Evolutionary conservation across 2,797 vertebrate species (phyloP).

Genomic region (Micromesistius poutassou): DNA sequence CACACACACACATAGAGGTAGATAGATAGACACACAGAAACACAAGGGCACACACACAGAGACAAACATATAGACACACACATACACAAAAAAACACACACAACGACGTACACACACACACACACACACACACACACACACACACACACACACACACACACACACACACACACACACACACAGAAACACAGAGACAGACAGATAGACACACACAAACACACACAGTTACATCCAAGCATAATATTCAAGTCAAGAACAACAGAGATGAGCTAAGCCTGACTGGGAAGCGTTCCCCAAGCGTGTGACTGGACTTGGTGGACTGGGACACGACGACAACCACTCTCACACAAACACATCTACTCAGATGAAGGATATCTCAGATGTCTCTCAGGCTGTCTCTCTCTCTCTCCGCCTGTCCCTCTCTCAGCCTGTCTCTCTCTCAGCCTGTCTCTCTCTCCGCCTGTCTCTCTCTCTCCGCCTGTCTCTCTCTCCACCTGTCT

Average conservation of each 20-base stretch:
- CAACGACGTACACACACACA: not conserved
- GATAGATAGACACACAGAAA: not conserved
- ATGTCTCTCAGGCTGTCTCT: too few species aligned
- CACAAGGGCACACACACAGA: not conserved
- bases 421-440: too few species aligned
- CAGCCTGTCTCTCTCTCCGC: too few species aligned
- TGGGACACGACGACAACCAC: conserved; percentile 39
- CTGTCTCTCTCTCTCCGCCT: too few species aligned
- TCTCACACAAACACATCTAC: not conserved
- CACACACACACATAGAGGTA: not conserved
- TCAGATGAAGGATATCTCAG: too few species aligned
- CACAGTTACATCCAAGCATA: conserved; percentile 47
- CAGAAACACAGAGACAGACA: not conserved
- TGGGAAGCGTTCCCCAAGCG: conserved; percentile 47
- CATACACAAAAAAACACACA: conserved; percentile 7
- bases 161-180: not conserved
- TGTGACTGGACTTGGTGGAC: conserved; percentile 37
- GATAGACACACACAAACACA: conserved; percentile 12
- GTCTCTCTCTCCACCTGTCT: too few species aligned
- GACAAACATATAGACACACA: not conserved
- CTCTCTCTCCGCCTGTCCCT: too few species aligned
- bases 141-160: not conserved
- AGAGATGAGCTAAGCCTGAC: conserved; percentile 60
- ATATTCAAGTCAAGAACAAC: conserved; percentile 41
- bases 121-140: conserved; percentile 9